Conservation (phyloP, 2,113 vertebrate species). For the Tragelaphus scriptus region DNA sequence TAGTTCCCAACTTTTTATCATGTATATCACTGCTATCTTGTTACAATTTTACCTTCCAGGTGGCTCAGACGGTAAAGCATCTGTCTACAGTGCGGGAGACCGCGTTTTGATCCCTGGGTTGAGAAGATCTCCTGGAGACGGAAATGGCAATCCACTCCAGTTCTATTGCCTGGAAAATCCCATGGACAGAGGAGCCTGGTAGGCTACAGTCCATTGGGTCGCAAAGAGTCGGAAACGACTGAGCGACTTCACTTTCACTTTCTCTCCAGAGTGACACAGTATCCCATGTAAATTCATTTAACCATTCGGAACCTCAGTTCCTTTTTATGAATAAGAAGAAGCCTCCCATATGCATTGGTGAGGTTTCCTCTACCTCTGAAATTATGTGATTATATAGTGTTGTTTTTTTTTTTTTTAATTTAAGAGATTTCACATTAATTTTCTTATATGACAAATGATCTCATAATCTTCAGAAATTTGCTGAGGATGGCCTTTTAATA, state of each 20-base stretch:
- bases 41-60: not conserved
- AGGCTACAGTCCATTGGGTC: no score
- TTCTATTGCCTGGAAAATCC: no score
- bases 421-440: not conserved
- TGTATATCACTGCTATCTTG: not conserved
- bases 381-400: not conserved
- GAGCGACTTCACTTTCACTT: no score
- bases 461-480: not conserved
- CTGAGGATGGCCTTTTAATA: not conserved
- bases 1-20: not conserved
- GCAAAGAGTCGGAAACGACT: no score
- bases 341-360: not conserved
- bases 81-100: no score
- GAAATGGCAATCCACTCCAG: no score
- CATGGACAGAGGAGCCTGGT: no score
- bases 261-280: not conserved
- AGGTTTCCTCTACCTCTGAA: not conserved
- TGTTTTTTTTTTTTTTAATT: not conserved
- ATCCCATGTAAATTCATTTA: not conserved
- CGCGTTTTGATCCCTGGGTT: no score
- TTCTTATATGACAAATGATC: not conserved
- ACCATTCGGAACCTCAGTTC: not conserved
- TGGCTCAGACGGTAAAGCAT: no score
- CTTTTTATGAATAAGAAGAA: not conserved
- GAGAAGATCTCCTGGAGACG: no score